Percentiles rank a stretch among this genome's conserved stretches.
Conservation (phyloP, 2,797 vertebrate species). For the Manis javanica region DNA sequence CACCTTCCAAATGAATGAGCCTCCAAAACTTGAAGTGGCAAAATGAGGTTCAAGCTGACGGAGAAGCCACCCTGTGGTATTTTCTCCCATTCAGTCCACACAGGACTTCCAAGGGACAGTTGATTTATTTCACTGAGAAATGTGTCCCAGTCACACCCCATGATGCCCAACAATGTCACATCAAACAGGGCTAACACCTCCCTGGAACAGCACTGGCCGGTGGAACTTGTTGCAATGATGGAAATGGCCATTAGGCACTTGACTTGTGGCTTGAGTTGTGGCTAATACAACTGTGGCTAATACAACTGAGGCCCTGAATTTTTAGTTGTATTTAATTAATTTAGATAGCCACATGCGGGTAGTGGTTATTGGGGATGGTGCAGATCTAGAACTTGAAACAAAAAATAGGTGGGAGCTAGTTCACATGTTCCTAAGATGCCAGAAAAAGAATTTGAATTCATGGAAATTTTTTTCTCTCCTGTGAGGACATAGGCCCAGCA, state of each 20-base stretch:
- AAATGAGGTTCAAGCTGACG: background rate
- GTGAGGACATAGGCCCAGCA: background rate
- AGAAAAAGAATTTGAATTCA: slow-evolving; percentile 74
- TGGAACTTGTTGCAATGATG: background rate
- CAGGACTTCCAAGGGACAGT: background rate
- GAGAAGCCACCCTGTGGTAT: background rate
- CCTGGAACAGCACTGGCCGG: slow-evolving; percentile 33
- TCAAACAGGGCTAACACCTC: slow-evolving; percentile 31
- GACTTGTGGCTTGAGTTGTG: background rate
- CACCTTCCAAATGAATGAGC: background rate
- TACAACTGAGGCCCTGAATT: background rate
- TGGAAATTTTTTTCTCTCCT: slow-evolving; percentile 63
- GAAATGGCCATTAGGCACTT: background rate
- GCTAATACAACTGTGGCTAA: background rate
- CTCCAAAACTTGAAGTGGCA: background rate
- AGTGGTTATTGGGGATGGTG: background rate
- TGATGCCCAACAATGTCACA: background rate
- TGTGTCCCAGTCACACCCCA: background rate
- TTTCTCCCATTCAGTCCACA: background rate
- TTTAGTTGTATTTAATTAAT: background rate
- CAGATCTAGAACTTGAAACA: background rate
- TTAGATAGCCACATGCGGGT: background rate
- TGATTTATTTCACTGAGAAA: background rate
- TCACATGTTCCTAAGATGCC: slow-evolving; percentile 71
- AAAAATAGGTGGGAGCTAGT: slow-evolving; percentile 63